Conservation (phyloP, 2,888 invertebrate genomes). For the Abscondita cerata region DNA sequence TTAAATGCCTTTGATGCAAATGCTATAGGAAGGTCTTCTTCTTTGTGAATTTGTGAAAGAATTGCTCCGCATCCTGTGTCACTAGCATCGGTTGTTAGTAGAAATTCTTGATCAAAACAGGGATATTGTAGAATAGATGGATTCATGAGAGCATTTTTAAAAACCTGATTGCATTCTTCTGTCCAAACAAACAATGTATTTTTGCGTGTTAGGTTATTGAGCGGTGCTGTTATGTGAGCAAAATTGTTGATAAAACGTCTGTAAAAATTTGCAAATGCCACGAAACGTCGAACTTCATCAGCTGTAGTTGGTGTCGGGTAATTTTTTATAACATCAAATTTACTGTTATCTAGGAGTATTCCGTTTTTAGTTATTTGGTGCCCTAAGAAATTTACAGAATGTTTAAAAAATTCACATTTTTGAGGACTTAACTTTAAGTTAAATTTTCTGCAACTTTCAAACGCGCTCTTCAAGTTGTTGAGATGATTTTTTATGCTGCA, state of each 20-base stretch:
- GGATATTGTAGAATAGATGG: not conserved
- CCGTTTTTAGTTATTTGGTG: too few species aligned
- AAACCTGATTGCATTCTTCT: not conserved
- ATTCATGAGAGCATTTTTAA: not conserved
- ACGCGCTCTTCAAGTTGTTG: not conserved
- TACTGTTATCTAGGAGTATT: not conserved
- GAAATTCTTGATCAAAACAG: not conserved
- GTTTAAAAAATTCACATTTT: not conserved
- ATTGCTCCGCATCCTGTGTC: not conserved
- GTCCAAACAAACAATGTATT: not conserved
- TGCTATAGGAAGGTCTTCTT: not conserved
- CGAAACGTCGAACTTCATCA: not conserved
- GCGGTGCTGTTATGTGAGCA: not conserved
- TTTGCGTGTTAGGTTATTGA: not conserved
- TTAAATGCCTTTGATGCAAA: not conserved
- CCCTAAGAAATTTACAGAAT: not conserved
- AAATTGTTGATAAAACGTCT: not conserved
- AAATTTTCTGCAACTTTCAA: not conserved
- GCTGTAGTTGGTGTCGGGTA: not conserved
- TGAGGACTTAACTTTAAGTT: too few species aligned
- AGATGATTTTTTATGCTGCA: not conserved
- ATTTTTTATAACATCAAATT: not conserved
- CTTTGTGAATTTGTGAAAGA: not conserved
- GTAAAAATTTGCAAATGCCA: not conserved
- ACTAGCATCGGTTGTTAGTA: constrained; percentile 1